Evolutionary conservation across 2,113 vertebrate genomes (phyloP), one percentile per base, ranked within the genome.

Genomic region (Xerus inauris): DNA sequence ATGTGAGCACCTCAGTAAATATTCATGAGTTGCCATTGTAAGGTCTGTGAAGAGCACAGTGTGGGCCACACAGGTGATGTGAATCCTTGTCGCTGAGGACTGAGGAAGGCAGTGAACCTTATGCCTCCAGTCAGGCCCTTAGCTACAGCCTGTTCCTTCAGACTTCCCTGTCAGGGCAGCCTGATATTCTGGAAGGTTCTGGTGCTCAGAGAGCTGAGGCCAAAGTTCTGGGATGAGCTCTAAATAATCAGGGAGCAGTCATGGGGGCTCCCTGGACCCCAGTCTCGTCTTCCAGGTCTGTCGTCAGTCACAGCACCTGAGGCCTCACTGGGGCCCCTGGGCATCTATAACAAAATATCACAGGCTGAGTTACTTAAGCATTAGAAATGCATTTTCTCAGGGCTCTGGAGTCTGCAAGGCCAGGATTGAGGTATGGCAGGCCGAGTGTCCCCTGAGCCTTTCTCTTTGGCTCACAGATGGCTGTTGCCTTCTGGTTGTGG

Each of bases 1-100:
- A 97, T 97, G 96, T 98, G 98, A 98, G 96, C 93, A 95, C 97
- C 86, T 98, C 97, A 85, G 98, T 98, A 97, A 98, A 98, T 98
- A 98, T 98, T 98, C 98, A 98, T 98, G 98, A 98, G 97, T 94
- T 96, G 98, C 97, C 97, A 96, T 96, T 89, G 73, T 91, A 96
- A 94, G 54, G 72, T 97, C 98, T 97, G 95, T 64, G 98, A 94
- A 95, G 89, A 94, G 76, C 72, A 54, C 92, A 88, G 64, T 95
- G 94, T 35, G 97, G 96, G 96, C 97, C 90, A 95, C 94, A 24
- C 96, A 98, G 96, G 97, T 97, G 98, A 97, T 59, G 97, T 73
- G 93, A 86, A 97, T 89, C 95, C n/a, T 26, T 1, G 11, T 26
- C 40, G 59, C 40, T 30, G 94, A 93, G 93, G 98, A 95, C 83